Evolutionary conservation across 2,797 vertebrate genomes (phyloP).

Genomic region (Typhlichthys subterraneus): DNA sequence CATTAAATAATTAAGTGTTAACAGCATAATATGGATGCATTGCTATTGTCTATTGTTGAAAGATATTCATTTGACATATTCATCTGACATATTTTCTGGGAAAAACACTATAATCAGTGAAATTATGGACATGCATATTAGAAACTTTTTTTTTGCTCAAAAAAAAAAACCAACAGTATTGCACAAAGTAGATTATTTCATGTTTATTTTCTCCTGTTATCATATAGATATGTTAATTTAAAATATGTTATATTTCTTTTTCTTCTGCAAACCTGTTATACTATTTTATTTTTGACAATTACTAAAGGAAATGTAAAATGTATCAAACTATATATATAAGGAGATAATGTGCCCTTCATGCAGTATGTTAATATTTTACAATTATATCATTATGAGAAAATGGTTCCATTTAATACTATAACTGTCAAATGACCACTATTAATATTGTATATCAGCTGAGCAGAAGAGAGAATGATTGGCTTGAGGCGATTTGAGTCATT

Average conservation of each 20-base stretch:
- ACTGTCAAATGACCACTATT: no score
- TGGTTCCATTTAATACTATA: no score
- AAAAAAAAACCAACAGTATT: constrained; percentile 16
- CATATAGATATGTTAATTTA: background rate
- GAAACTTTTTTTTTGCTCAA: constrained; percentile 15
- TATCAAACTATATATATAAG: background rate
- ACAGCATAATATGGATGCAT: no score
- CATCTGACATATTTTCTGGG: background rate
- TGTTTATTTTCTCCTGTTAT: background rate
- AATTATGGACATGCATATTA: constrained; percentile 5
- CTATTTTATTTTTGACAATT: background rate
- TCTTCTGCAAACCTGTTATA: background rate
- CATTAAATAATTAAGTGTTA: background rate
- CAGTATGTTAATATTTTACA: no score
- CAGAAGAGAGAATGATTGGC: no score
- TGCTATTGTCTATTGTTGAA: constrained; percentile 4
- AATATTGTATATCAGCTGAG: no score
- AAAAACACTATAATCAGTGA: constrained; percentile 3
- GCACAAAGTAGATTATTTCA: constrained; percentile 3
- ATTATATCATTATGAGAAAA: no score
- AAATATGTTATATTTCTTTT: background rate
- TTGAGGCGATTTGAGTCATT: no score
- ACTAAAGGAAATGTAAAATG: background rate
- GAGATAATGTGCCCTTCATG: no score
- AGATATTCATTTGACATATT: background rate